Evolutionary conservation across 2,888 invertebrate species (phyloP).

Genomic region (Aethes cnicana): DNA sequence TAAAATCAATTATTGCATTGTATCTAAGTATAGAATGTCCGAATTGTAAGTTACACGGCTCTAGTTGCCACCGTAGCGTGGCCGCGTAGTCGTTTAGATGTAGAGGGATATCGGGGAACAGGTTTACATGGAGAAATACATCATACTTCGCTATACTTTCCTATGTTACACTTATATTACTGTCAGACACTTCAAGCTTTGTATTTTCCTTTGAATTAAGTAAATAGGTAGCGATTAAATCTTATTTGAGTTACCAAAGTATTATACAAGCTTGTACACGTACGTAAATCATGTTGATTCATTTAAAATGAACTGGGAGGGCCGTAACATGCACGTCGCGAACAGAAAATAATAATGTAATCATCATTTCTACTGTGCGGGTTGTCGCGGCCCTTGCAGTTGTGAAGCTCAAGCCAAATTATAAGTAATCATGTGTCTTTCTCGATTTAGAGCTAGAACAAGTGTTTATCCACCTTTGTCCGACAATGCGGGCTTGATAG

Average conservation of each 20-base stretch:
- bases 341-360: background rate
- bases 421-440: conserved; percentile 8
- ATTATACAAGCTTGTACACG: conserved; percentile 50
- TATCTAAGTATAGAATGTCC: conserved; percentile 32
- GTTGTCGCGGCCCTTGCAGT: background rate
- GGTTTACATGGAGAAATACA: conserved; percentile 33
- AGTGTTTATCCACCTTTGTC: conserved; percentile 7
- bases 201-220: conserved; percentile 43
- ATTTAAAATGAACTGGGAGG: conserved; percentile 11
- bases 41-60: conserved; percentile 32
- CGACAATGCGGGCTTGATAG: conserved; percentile 6
- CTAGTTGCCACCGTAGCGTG: conserved; percentile 33
- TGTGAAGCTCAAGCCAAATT: background rate
- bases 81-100: conserved; percentile 40
- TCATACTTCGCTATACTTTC: conserved; percentile 48
- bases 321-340: background rate
- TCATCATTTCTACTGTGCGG: background rate
- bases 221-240: conserved; percentile 55
- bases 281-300: conserved; percentile 37
- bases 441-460: conserved; percentile 2
- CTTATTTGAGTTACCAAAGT: conserved; percentile 76
- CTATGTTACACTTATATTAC: conserved; percentile 37
- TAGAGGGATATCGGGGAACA: conserved; percentile 39
- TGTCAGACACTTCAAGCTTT: conserved; percentile 45
- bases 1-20: conserved; percentile 8